Conservation (phyloP, 2,113 vertebrate genomes). For the Silurus meridionalis region DNA sequence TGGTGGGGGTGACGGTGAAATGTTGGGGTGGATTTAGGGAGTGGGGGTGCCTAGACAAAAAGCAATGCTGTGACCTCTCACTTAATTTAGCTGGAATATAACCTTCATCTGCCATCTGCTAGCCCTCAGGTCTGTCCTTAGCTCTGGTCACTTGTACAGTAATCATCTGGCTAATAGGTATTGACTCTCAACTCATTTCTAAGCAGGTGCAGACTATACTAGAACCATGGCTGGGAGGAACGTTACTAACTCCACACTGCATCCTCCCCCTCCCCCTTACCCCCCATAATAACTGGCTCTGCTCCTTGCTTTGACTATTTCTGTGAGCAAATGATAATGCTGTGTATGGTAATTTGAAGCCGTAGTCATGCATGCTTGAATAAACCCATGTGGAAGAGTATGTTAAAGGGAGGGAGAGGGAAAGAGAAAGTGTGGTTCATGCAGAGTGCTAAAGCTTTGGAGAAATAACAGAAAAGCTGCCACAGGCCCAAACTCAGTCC, state of each 20-base stretch:
- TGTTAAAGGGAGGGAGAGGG: background rate
- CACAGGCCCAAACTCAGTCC: constrained; percentile 10
- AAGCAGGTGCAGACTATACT: constrained; percentile 1
- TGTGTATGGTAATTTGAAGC: constrained; percentile 32
- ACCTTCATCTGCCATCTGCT: constrained; percentile 20
- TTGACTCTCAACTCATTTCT: constrained; percentile 38
- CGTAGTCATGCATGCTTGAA: constrained; percentile 27
- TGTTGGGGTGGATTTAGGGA: background rate
- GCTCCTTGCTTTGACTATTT: constrained; percentile 29
- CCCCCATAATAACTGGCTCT: background rate
- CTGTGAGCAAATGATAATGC: constrained; percentile 27
- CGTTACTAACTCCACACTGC: background rate
- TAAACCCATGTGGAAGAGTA: constrained; percentile 8
- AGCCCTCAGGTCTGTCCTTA: constrained; percentile 36
- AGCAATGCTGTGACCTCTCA: constrained; percentile 6
- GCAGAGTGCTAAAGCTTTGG: constrained; percentile 35
- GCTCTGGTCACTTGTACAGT: constrained; percentile 21
- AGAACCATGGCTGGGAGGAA: background rate
- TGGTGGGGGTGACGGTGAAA: background rate
- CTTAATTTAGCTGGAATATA: constrained; percentile 1
- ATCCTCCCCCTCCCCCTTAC: background rate
- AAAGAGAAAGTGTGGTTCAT: constrained; percentile 18
- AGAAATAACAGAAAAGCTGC: constrained; percentile 35
- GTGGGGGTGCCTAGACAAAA: background rate
- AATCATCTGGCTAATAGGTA: constrained; percentile 38